Conservation (phyloP, 2,888 invertebrate genomes). For the Pheosia tremula region DNA sequence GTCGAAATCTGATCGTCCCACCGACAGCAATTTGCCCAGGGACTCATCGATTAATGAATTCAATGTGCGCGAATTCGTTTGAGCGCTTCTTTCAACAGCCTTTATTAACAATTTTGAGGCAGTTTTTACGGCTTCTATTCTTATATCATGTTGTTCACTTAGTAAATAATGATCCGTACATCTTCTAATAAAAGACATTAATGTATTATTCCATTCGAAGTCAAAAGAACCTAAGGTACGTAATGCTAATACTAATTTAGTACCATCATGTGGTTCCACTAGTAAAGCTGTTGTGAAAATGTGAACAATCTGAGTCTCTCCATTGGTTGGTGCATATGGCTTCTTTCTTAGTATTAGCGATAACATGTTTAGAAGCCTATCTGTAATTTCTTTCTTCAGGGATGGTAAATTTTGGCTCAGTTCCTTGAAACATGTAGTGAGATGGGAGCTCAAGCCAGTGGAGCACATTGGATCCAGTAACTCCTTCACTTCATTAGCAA, state of each 20-base stretch:
- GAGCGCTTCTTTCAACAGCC: slow-evolving; percentile 88
- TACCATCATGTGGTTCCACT: slow-evolving; percentile 88
- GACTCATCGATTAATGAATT: slow-evolving; percentile 96
- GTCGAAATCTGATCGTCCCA: slow-evolving; percentile 98
- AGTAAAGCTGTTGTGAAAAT: slow-evolving; percentile 69
- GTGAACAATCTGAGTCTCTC: slow-evolving; percentile 72
- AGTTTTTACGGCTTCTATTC: slow-evolving; percentile 96
- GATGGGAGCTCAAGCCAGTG: slow-evolving; percentile 94
- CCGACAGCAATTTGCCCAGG: slow-evolving; percentile 93
- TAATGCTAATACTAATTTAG: slow-evolving; percentile 95
- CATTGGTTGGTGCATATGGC: slow-evolving; percentile 87
- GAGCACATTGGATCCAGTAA: slow-evolving; percentile 96
- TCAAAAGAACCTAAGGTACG: slow-evolving; percentile 96
- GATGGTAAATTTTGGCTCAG: slow-evolving; percentile 95
- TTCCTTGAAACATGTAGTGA: slow-evolving; percentile 96
- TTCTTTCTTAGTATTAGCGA: slow-evolving; percentile 96
- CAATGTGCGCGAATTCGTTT: slow-evolving; percentile 91
- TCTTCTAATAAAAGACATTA: slow-evolving; percentile 96
- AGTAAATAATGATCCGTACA: slow-evolving; percentile 96
- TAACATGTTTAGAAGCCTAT: slow-evolving; percentile 95
- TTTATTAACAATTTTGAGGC: slow-evolving; percentile 94
- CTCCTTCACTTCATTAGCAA: slow-evolving; percentile 91
- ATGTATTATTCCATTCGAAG: slow-evolving; percentile 94
- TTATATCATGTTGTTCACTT: slow-evolving; percentile 95
- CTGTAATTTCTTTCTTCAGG: slow-evolving; percentile 95